Percentiles rank a stretch among this genome's conserved stretches.
phyloP scores from a whole-genome alignment of 2,888 invertebrate species.

The Macrosoma leucophasiata region DNA sequence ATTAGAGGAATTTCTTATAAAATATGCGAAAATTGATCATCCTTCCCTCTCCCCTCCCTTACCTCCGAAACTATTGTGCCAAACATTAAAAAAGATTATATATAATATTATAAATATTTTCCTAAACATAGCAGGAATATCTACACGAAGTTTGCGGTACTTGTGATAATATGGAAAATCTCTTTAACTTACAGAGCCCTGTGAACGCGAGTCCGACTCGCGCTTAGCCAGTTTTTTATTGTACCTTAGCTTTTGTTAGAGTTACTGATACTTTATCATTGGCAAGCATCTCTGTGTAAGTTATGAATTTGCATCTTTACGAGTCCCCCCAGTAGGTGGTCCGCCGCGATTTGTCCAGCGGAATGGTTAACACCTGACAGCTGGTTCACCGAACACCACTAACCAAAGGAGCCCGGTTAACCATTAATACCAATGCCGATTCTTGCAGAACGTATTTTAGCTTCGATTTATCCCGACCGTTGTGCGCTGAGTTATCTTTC shows the following conservation, averaged over 20 bases:
- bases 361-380: conserved; percentile 58
- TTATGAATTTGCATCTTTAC: conserved; percentile 67
- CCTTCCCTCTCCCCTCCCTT: no score
- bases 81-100: no score
- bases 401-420: conserved; percentile 43
- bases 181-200: no score
- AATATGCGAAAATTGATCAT: no score
- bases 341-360: conserved; percentile 56
- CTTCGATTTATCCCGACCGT: conserved; percentile 47
- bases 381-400: conserved; percentile 57
- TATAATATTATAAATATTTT: no score
- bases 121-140: no score
- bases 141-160: no score
- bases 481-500: conserved; percentile 47
- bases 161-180: no score
- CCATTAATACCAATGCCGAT: conserved; percentile 40
- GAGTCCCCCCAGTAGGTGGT: conserved; percentile 60
- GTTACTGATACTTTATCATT: conserved; percentile 40
- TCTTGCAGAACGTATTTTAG: conserved; percentile 46
- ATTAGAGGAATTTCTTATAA: no score
- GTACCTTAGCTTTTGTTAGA: conserved; percentile 34
- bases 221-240: no score
- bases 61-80: no score
- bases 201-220: no score
- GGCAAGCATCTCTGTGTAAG: conserved; percentile 38